phyloP scores from a whole-genome alignment of 2,888 invertebrate species.

The Lasiommata megera region DNA sequence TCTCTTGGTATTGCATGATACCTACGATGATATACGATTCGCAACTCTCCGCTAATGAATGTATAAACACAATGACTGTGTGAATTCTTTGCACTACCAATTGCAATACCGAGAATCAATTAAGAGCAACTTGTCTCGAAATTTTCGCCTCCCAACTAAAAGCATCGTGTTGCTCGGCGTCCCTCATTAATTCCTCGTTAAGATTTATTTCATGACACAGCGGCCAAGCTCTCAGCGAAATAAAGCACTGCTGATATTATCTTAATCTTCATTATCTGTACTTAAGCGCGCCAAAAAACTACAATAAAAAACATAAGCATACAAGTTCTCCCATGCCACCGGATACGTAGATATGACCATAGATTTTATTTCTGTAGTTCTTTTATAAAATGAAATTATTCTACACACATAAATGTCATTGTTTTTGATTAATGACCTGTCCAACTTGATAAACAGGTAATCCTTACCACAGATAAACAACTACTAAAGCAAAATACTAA shows the following conservation, averaged over 20 bases:
- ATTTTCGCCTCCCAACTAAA: conserved; percentile 42
- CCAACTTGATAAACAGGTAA: too few species aligned
- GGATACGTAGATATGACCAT: background rate
- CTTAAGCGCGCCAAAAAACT: background rate
- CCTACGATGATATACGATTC: too few species aligned
- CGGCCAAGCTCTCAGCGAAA: conserved; percentile 31
- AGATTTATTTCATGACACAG: conserved; percentile 46
- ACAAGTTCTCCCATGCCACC: background rate
- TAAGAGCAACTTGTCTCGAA: conserved; percentile 48
- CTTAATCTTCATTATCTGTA: conserved; percentile 26
- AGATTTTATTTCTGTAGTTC: background rate
- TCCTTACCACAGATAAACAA: too few species aligned
- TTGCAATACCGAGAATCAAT: conserved; percentile 48
- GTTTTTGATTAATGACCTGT: too few species aligned
- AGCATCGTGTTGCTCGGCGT: conserved; percentile 42
- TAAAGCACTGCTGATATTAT: conserved; percentile 34
- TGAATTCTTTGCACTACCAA: conserved; percentile 9
- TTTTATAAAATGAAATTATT: too few species aligned
- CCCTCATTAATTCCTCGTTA: conserved; percentile 62
- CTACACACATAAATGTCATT: too few species aligned
- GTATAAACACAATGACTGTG: conserved; percentile 40
- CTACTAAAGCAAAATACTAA: too few species aligned
- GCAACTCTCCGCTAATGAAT: conserved; percentile 50
- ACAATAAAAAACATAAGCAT: background rate
- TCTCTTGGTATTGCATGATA: too few species aligned